Base-by-base conservation (phyloP, 2,113 vertebrate genomes). In the Malaclemys terrapin region DNA sequence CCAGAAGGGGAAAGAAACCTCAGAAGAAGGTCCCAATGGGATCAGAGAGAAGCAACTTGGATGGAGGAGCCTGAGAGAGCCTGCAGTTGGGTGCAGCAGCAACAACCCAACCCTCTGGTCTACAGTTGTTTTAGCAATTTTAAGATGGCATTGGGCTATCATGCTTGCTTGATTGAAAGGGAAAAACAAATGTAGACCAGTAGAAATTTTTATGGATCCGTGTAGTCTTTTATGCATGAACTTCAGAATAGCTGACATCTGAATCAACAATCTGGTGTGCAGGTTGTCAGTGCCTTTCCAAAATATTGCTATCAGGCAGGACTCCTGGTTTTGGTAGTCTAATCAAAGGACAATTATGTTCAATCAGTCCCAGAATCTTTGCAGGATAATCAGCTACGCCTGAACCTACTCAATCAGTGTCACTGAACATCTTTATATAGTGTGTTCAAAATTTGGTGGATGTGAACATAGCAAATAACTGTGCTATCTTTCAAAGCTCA, bases 401-500 rank as follows among this genome's bases (percentile, higher is more conserved):
- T 95, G 95, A 93, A 82, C 88, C n/a, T 92, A 89, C 50, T 93
- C 53, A 42, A 84, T 94, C 96, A 93, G 80, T 94, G 29, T 91
- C 96, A 52, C 76, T 91, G n/a, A 65, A 50, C 56, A 25, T 69
- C 80, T 85, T 87, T 49, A 56, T 53, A 42, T n/a, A 84, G 35
- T 29, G 9, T 50, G n/a, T 75, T 80, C 80, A 53, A 90, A 84
- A 78, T 81, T 95, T 91, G 88, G 97, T 96, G 88, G 89, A 95
- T 94, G 90, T 91, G 94, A 80, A 90, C 86, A 96, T 38, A 96
- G 93, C 89, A 96, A 97, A 95, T 96, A 97, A 97, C 94, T 95
- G 88, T 95, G 91, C 95, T 97, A 79, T 85, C 88, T 97, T 97
- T 96, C 94, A 97, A 97, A 97, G 89, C 93, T 97, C 96, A 89